Evolutionary conservation across 2,888 invertebrate genomes (phyloP).

Genomic region (Poecilus cupreus): DNA sequence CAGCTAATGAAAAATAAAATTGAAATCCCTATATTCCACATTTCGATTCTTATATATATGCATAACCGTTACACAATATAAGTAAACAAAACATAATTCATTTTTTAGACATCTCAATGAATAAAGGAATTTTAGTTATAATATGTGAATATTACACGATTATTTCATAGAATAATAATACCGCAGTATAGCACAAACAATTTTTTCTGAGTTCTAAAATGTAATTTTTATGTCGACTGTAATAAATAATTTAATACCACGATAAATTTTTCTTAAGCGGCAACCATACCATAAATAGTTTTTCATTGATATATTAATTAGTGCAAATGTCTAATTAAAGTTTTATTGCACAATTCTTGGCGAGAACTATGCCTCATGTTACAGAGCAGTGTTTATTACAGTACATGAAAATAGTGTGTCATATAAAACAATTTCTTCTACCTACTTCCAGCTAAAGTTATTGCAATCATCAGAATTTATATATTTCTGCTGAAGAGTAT

Average conservation of each 20-base stretch:
- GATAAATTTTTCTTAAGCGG: no score
- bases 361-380: no score
- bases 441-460: background rate
- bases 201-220: background rate
- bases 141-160: constrained; percentile 14
- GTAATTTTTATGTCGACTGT: background rate
- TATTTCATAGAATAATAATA: background rate
- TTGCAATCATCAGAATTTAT: constrained; percentile 39
- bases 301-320: background rate
- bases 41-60: no score
- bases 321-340: background rate
- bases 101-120: background rate
- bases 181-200: background rate
- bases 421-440: constrained; percentile 7
- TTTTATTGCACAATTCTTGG: no score
- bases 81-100: constrained; percentile 25
- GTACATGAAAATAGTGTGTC: background rate
- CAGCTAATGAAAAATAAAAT: background rate
- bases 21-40: no score
- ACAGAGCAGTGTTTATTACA: no score
- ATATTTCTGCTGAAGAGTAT: background rate
- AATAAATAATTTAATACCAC: no score
- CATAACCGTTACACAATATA: constrained; percentile 27
- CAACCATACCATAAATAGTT: no score
- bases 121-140: constrained; percentile 2